Percentiles rank a stretch among this genome's conserved stretches.
phyloP scores from a whole-genome alignment of 2,113 vertebrate genomes.

The Calidris pugnax region DNA sequence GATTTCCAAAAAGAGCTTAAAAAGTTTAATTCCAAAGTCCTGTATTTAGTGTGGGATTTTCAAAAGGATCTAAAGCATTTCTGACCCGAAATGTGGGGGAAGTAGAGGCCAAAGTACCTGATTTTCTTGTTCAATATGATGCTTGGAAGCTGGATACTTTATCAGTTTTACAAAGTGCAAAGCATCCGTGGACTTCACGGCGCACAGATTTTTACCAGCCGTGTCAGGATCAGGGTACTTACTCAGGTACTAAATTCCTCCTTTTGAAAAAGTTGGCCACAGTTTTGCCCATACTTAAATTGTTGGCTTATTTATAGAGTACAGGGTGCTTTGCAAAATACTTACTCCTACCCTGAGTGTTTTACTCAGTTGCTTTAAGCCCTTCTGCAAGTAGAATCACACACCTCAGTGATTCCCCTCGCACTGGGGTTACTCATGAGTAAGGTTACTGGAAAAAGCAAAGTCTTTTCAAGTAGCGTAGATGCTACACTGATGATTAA shows the following conservation, averaged over 20 bases:
- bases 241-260: background rate
- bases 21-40: background rate
- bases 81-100: background rate
- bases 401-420: background rate
- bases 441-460: background rate
- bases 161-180: background rate
- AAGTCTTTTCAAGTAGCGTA: background rate
- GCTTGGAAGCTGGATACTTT: background rate
- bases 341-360: background rate
- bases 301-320: background rate
- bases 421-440: background rate
- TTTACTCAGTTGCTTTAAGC: background rate
- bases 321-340: background rate
- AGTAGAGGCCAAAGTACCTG: background rate
- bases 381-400: background rate
- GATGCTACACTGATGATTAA: background rate
- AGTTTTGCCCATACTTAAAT: background rate
- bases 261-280: background rate
- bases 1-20: conserved; percentile 25
- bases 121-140: background rate
- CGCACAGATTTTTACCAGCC: background rate
- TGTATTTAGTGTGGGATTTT: conserved; percentile 18
- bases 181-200: background rate
- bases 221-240: background rate
- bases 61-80: background rate